A percentile compares a stretch with the other conserved stretches of the same genome.
Evolutionary conservation across 2,113 vertebrate genomes (phyloP).

Genomic region (Edolisoma coerulescens): DNA sequence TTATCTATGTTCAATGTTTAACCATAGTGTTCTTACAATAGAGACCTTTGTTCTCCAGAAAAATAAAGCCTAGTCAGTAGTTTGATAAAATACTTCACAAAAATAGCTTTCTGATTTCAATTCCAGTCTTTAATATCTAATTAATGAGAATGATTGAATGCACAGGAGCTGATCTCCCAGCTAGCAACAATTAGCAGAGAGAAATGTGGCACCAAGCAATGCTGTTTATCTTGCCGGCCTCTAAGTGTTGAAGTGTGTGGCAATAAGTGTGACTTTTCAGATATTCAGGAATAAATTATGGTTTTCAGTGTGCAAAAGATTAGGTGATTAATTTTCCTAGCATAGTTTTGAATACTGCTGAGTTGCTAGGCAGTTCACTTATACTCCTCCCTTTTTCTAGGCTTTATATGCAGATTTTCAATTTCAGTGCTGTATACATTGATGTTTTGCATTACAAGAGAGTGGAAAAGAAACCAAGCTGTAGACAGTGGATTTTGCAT

Average conservation of each 20-base stretch:
- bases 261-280: neutral
- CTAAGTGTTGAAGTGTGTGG: neutral
- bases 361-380: neutral
- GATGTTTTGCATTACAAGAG: neutral
- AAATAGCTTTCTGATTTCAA: neutral
- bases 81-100: neutral
- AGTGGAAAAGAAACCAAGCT: neutral
- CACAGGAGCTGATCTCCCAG: neutral
- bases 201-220: neutral
- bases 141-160: neutral
- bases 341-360: neutral
- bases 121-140: neutral
- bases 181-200: neutral
- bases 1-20: neutral
- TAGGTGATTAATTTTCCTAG: neutral
- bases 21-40: neutral
- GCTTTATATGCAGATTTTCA: neutral
- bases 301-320: neutral
- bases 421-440: neutral
- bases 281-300: neutral
- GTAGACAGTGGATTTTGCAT: neutral
- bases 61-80: neutral
- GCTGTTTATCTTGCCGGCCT: neutral
- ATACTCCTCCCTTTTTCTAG: neutral
- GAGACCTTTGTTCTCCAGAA: neutral